Base-by-base conservation (phyloP, 1,140 invertebrate genomes). In the Lepidurus packardi region DNA sequence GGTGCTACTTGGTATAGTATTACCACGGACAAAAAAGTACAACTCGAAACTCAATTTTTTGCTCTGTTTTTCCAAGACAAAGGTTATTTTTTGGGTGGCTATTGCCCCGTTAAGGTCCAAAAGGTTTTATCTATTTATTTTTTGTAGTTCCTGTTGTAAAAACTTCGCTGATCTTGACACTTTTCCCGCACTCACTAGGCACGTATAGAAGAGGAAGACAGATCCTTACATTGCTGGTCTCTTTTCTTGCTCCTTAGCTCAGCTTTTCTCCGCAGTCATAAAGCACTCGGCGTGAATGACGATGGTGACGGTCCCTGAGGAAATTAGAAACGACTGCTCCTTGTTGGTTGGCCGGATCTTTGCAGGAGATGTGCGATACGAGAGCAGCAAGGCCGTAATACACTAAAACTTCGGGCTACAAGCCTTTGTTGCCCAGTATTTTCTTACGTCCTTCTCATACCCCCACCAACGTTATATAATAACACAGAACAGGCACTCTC, bases 251-350 rank as follows among this genome's bases (percentile, higher is more conserved):
- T 65, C 13, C 53, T 65, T 65, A 65, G 13, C 53, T 65, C 53
- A 65, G 53, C 53, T 65, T 65, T 65, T 16, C 53, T 65, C 53
- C 53, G 53, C 53, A 65, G 13, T 65, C 53, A 65, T 65, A 65
- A 65, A 65, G 53, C 53, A 65, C 53, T 21, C 21, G 16, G 53
- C 34, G 13, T 7, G 53, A 65, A 65, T 65, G 53, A 65, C 53
- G 53, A 65, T n/a, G 11, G 6, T 13, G 53, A 21, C 21, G 21
- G 53, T 65, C 53, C 53, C 53, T n/a, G n/a, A 65, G 53, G 53
- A 65, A 65, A 65, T 65, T 65, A 65, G 53, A 65, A 65, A 65
- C 53, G 53, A 21, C 53, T 13, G 53, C 53, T 65, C 21, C 53
- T n/a, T 65, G 53, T 13, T 65, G 53, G 16, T 65, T 65, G 53